Percentiles rank a stretch among this genome's conserved stretches.
Conservation (phyloP, 2,797 vertebrate species). For the Falco columbarius region DNA sequence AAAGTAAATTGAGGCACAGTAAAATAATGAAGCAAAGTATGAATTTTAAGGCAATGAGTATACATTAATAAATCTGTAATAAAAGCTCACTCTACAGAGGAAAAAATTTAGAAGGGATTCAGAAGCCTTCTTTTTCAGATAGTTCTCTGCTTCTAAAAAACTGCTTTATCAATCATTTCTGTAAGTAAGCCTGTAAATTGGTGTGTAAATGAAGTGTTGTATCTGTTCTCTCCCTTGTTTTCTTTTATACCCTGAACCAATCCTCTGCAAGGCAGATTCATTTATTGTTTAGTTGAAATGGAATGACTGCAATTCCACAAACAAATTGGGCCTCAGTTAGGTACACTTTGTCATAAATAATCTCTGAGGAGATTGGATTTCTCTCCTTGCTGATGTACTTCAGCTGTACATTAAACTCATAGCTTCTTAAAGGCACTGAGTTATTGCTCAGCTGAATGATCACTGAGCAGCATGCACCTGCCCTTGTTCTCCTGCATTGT, state of each 20-base stretch:
- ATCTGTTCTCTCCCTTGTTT: conserved; percentile 65
- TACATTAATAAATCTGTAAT: background rate
- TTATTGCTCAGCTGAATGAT: conserved; percentile 57
- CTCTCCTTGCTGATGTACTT: conserved; percentile 53
- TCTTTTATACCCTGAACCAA: conserved; percentile 51
- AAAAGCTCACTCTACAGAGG: background rate
- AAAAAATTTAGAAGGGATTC: background rate
- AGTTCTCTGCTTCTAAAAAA: conserved; percentile 25
- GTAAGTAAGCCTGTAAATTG: conserved; percentile 49
- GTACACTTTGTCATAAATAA: conserved; percentile 78
- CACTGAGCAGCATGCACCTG: conserved; percentile 36
- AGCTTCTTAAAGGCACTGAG: conserved; percentile 50
- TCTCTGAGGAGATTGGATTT: conserved; percentile 73
- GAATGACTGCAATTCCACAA: conserved; percentile 75
- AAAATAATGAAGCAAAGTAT: background rate
- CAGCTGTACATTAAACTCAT: conserved; percentile 43
- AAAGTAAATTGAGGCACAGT: background rate
- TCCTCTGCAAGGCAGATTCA: conserved; percentile 63
- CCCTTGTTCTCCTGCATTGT: conserved; percentile 39
- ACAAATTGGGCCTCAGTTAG: conserved; percentile 76
- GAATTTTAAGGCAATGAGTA: background rate
- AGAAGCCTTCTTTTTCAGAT: conserved; percentile 15
- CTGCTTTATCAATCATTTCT: conserved; percentile 64
- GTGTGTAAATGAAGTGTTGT: conserved; percentile 64
- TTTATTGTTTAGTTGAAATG: conserved; percentile 77